Evolutionary conservation across 2,888 invertebrate genomes (phyloP), one percentile per base, ranked within the genome.

Genomic region (Pyrocoelia pectoralis): DNA sequence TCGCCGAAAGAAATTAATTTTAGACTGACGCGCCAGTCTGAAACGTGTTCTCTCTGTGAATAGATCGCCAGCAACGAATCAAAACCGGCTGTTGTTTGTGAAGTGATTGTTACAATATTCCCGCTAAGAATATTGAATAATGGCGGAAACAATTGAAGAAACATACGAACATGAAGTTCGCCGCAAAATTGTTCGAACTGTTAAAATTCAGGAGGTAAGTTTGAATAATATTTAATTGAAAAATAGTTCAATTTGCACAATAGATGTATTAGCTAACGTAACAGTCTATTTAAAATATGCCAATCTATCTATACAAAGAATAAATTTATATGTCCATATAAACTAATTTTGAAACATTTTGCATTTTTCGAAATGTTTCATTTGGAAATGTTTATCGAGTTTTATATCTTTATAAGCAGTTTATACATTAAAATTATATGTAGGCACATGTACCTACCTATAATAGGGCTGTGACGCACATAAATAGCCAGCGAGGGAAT

Each of bases 171-270:
- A 85, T 79, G 87, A 88, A 83, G 86, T 89, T 83, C 86, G 87
- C 81, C 85, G 88, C 80, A 89, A 88, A 83, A 85, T 88, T 82
- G 86, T 88, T 81, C 85, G 87, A 83, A 88, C 85, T 79, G 85
- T 87, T 83, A 88, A 87, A 84, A 89, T 89, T 81, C 86, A 89
- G 84, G 89, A 89, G 87, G 89, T 89, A 86, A 87, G 87, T 80
- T 56, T 49, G 5, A 12, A 53, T 18, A 53, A 19, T 9, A 10
- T 33, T n/a, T 15, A 12, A 9, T 40, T 41, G 53, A 56, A 13
- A 15, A 33, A 33, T 33, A 33, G 2, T 33, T 33, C 3, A 24
- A 24, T 24, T 33, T 8, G 33, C 10, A 10, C 10, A 33, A 33
- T 3, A n/a, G n/a, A 33, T 33, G 2, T n/a, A 33, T 40, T 43